Evolutionary conservation across 1,140 invertebrate species (phyloP), one percentile per base, ranked within the genome.

Genomic region (Cyphomyrmex costatus): DNA sequence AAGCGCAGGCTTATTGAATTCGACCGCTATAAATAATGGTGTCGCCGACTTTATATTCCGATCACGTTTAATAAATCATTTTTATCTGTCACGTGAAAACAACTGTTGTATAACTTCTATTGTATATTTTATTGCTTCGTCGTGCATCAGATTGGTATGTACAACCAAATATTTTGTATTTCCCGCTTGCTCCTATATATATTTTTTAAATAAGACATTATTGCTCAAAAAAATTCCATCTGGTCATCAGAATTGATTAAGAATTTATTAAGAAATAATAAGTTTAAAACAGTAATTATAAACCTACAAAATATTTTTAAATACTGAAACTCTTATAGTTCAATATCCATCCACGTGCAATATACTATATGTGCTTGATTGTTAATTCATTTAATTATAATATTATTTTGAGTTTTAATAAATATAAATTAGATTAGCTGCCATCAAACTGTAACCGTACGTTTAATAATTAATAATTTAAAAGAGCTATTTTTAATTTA

Each of bases 11-110:
- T 77, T 65, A 78, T 78, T 80, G 61, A 53, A 68, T 53, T 53
- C 7, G 61, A 36, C 14, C 16, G 63, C 21, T 80, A 68, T 68
- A 80, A 65, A 85, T 85, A 78, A 73, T 73, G 16, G 30, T 24
- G 21, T 65, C 58, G 19, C 42, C 46, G 36, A 79, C 63, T 70
- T 83, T 71, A 73, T 46, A 46, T 60, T 73, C 79, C 24, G 53
- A 83, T 83, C 68, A 70, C 68, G 36, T 83, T 83, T 73, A n/a
- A 83, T 71, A 56, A 58, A 82, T 82, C 66, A 71, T 12, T 58
- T 71, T 71, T 71, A 46, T 36, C 66, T 46, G 66, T 58, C 79
- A 30, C 79, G 24, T 66, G 66, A 73, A 49, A 42, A 30, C 36
- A 71, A 82, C 51, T 68, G 63, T 58, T 73, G 12, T 73, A 36